A percentile compares a stretch with the other conserved stretches of the same genome.
Evolutionary conservation across 2,888 invertebrate genomes (phyloP).

Genomic region (Caenorhabditis sp.): DNA sequence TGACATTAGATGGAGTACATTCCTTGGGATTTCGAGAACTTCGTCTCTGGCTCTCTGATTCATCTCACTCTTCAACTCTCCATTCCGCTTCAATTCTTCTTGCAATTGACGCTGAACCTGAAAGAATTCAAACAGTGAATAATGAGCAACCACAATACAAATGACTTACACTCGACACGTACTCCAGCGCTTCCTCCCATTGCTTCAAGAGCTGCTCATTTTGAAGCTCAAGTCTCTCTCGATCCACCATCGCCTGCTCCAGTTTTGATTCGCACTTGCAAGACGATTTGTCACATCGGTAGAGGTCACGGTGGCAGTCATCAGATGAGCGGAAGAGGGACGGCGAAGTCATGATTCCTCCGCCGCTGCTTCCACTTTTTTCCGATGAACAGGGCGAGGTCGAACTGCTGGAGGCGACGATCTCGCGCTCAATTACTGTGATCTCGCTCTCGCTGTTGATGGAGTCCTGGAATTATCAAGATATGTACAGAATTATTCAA

Average conservation of each 20-base stretch:
- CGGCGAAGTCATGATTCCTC: conserved; percentile 31
- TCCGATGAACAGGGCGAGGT: conserved; percentile 69
- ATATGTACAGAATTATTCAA: no score
- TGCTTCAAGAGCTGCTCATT: conserved; percentile 74
- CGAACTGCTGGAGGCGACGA: conserved; percentile 69
- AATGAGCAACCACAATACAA: not conserved
- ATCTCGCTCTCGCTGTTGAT: conserved; percentile 71
- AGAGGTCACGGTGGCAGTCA: conserved; percentile 51
- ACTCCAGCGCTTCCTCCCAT: conserved; percentile 75
- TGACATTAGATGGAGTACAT: conserved; percentile 58
- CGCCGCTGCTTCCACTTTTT: conserved; percentile 60
- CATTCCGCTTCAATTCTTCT: conserved; percentile 68
- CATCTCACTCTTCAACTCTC: conserved; percentile 63
- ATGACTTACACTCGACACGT: conserved; percentile 70
- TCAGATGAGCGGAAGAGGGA: conserved; percentile 41
- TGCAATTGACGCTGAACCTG: conserved; percentile 74
- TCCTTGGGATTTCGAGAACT: conserved; percentile 63
- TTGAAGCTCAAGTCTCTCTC: conserved; percentile 72
- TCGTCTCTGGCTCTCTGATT: conserved; percentile 63
- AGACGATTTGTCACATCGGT: conserved; percentile 44
- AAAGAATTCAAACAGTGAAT: not conserved
- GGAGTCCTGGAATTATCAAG: conserved; percentile 66
- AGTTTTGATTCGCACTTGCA: conserved; percentile 56
- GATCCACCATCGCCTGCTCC: conserved; percentile 68
- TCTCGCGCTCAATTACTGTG: conserved; percentile 69